Conservation (phyloP, 2,113 vertebrate species). For the mouse (Mus musculus) region DNA sequence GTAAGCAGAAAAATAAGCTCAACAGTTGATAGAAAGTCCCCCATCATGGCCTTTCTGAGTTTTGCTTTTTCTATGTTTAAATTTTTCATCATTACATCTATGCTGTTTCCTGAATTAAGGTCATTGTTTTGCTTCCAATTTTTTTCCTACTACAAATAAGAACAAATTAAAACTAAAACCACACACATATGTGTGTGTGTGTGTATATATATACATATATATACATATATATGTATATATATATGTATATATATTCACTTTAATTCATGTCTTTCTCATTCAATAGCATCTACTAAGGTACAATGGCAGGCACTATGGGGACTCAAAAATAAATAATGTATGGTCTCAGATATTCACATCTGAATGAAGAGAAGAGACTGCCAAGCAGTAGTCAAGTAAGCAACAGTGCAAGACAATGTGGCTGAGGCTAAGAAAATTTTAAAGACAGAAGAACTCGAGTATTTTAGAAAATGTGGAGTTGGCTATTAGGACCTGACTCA, state of each 20-base stretch:
- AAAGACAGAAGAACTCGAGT: background rate
- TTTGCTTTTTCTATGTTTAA: conserved; percentile 22
- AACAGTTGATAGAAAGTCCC: background rate
- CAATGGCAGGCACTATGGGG: background rate
- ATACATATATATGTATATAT: background rate
- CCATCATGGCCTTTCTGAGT: conserved; percentile 12
- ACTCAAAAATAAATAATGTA: conserved; percentile 43
- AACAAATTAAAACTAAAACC: background rate
- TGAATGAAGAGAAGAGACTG: conserved; percentile 54
- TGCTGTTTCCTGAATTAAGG: conserved; percentile 38
- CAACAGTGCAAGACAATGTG: conserved; percentile 1
- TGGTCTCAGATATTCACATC: background rate
- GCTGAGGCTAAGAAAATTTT: background rate
- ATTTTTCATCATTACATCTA: conserved; percentile 36
- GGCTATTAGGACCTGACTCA: conserved; percentile 8
- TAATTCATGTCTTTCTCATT: conserved; percentile 51
- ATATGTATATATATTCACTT: conserved; percentile 18
- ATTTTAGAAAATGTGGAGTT: background rate
- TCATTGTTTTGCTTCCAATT: conserved; percentile 50
- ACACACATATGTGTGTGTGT: background rate
- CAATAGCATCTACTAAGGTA: conserved; percentile 16
- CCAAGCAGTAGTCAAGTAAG: conserved; percentile 40
- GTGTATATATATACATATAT: conserved; percentile 15
- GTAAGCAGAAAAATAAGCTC: conserved; percentile 46
- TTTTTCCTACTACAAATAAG: conserved; percentile 60